A percentile compares a stretch with the other conserved stretches of the same genome.
Conservation (phyloP, 64 coral and sea anemone species). For the Actinia equina region DNA sequence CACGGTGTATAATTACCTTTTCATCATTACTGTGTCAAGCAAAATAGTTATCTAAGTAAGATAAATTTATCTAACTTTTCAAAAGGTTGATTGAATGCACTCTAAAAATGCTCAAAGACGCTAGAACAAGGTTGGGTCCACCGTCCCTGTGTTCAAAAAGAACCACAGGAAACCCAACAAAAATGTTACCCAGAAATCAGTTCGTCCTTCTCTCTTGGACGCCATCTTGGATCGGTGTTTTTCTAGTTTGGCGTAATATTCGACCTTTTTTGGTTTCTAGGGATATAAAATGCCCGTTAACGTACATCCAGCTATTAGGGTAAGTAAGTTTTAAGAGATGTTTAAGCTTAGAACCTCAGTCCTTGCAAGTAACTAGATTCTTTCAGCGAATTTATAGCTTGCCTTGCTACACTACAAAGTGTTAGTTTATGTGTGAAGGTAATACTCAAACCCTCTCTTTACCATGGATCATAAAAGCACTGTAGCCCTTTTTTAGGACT, state of each 20-base stretch:
- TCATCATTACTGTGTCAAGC: too few relatives aligned
- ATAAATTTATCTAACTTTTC: too few relatives aligned
- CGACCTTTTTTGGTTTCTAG: not conserved
- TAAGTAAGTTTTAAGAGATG: not conserved
- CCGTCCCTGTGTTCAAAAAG: not conserved
- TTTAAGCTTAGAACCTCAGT: not conserved
- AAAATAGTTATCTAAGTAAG: too few relatives aligned
- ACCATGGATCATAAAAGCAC: too few relatives aligned
- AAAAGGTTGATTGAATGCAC: too few relatives aligned
- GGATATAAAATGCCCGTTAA: constrained; percentile 16
- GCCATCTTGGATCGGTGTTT: constrained; percentile 21
- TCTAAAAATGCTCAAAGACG: too few relatives aligned
- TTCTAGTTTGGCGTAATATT: not conserved
- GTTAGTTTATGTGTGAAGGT: too few relatives aligned
- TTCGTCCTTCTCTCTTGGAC: not conserved
- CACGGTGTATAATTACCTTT: too few relatives aligned
- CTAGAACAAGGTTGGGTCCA: too few relatives aligned
- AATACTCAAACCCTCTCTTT: too few relatives aligned
- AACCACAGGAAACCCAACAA: not conserved
- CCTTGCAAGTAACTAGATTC: not conserved
- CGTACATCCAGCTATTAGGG: constrained; percentile 22
- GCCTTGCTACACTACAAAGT: not conserved
- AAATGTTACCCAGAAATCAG: not conserved
- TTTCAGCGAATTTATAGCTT: not conserved
- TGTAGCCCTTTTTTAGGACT: too few relatives aligned